A percentile compares a stretch with the other conserved stretches of the same genome.
Evolutionary conservation across 2,888 invertebrate species (phyloP).

Genomic region (Nomada fabriciana): DNA sequence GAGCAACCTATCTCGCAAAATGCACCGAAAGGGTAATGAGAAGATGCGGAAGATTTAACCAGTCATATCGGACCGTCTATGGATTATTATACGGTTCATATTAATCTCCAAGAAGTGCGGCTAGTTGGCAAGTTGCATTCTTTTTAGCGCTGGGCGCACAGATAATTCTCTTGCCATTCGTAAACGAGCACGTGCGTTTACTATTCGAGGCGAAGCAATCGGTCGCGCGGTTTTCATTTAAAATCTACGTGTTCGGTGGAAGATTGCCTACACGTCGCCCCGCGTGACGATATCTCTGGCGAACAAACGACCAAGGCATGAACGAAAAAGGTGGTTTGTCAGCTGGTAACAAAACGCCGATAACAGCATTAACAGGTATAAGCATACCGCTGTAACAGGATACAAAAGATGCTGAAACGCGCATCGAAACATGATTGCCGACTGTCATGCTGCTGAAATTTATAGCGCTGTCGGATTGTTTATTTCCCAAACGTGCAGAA

Average conservation of each 20-base stretch:
- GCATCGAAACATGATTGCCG: background rate
- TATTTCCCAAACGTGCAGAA: constrained; percentile 37
- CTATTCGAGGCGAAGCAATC: background rate
- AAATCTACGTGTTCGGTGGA: background rate
- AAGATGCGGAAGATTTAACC: background rate
- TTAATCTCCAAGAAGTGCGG: no score
- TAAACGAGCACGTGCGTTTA: no score
- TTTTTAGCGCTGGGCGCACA: no score
- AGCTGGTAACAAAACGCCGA: background rate
- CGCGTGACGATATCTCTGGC: constrained; percentile 1
- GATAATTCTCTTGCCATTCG: no score
- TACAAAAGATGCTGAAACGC: constrained; percentile 6
- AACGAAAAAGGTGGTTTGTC: constrained; percentile 49
- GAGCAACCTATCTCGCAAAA: constrained; percentile 8
- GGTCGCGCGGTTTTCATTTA: background rate
- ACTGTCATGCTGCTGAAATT: constrained; percentile 8
- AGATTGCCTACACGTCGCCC: constrained; percentile 1
- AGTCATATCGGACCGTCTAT: background rate
- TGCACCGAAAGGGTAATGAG: background rate
- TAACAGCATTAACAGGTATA: constrained; percentile 19
- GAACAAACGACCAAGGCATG: constrained; percentile 37
- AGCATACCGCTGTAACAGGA: constrained; percentile 20
- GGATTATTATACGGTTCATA: no score
- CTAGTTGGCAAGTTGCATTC: no score
- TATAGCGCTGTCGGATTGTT: constrained; percentile 14